Percentiles rank a stretch among this genome's conserved stretches.
phyloP scores from a whole-genome alignment of 53 echinoderm and acorn worm genomes.

The Pentamera pediparva region DNA sequence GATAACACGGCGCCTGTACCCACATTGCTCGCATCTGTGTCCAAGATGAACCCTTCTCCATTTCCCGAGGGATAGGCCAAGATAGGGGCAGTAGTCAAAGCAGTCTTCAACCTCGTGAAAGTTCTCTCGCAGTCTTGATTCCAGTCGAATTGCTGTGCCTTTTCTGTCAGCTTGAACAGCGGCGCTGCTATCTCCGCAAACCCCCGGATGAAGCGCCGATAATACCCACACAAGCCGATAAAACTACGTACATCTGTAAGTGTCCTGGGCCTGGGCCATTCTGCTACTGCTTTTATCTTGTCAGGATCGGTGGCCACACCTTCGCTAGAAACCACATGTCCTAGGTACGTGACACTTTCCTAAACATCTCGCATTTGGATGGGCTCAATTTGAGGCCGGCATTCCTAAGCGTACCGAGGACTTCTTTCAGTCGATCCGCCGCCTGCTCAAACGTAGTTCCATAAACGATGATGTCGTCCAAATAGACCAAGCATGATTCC shows the following conservation, averaged over 20 bases:
- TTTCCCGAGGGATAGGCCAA: neutral
- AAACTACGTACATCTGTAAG: conserved; percentile 35
- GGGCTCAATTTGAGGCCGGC: conserved; percentile 42
- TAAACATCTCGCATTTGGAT: conserved; percentile 31
- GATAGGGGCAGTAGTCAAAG: conserved; percentile 16
- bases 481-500: conserved; percentile 29
- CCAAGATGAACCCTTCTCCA: neutral
- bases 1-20: conserved; percentile 18
- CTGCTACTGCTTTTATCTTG: conserved; percentile 18
- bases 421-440: conserved; percentile 13
- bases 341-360: conserved; percentile 17
- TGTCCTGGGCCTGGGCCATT: conserved; percentile 34
- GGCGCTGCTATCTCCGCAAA: conserved; percentile 32
- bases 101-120: conserved; percentile 24
- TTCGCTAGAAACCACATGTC: conserved; percentile 38
- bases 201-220: conserved; percentile 22
- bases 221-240: conserved; percentile 10
- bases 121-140: conserved; percentile 28
- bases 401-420: conserved; percentile 1
- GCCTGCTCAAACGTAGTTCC: conserved; percentile 43
- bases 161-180: conserved; percentile 35
- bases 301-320: conserved; percentile 33
- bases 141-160: conserved; percentile 36
- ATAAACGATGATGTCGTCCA: conserved; percentile 3
- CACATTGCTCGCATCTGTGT: conserved; percentile 18